Percentiles rank a stretch among this genome's conserved stretches.
Evolutionary conservation across 2,888 invertebrate genomes (phyloP).

Genomic region (Tinea semifulvella): DNA sequence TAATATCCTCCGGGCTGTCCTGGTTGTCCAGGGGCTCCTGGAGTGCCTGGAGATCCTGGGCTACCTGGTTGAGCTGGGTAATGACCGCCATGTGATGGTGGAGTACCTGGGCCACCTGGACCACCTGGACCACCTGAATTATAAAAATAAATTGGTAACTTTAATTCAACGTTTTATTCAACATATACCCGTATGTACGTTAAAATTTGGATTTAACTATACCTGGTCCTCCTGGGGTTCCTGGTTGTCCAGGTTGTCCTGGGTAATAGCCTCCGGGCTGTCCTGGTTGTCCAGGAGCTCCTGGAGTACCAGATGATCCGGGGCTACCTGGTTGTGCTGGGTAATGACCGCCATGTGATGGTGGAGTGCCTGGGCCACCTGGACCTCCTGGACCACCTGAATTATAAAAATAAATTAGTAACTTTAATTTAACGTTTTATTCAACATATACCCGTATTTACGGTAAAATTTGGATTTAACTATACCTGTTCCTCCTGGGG

Average conservation of each 20-base stretch:
- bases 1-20: slow-evolving; percentile 20
- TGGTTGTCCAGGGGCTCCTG: slow-evolving; percentile 26
- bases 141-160: not conserved
- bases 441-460: not conserved
- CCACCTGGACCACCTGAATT: slow-evolving; percentile 28
- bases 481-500: slow-evolving; percentile 19
- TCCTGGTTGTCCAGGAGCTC: slow-evolving; percentile 18
- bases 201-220: slow-evolving; percentile 24
- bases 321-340: slow-evolving; percentile 15
- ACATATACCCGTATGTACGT: not conserved
- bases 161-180: not conserved
- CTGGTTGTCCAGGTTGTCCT: slow-evolving; percentile 20
- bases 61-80: slow-evolving; percentile 18
- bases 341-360: slow-evolving; percentile 20
- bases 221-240: slow-evolving; percentile 21
- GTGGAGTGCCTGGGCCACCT: slow-evolving; percentile 16
- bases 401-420: not conserved
- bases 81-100: slow-evolving; percentile 3
- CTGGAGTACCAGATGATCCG: slow-evolving; percentile 18
- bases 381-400: slow-evolving; percentile 29
- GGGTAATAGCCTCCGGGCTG: slow-evolving; percentile 21
- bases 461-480: no score
- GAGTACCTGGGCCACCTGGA: slow-evolving; percentile 24
- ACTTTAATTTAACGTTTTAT: slow-evolving; percentile 15
- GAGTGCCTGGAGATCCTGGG: slow-evolving; percentile 43